Evolutionary conservation across 1,140 invertebrate species (phyloP), one percentile per base, ranked within the genome.

Genomic region (Halotydeus destructor): DNA sequence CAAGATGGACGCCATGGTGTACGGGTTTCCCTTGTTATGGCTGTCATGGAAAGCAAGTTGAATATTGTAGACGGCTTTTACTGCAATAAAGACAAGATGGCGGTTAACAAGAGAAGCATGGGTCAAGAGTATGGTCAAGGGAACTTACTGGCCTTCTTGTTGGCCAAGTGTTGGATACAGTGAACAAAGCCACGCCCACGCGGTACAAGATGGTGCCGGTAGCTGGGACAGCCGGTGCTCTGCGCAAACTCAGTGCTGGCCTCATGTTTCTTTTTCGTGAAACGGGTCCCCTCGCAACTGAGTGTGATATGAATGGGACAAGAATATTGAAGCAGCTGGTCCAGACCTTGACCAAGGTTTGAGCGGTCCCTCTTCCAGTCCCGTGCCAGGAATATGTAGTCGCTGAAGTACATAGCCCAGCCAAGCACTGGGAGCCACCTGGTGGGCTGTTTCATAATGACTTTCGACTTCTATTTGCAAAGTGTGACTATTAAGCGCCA

Each of bases 231-330:
- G 48, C 81, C 79, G 49, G 81, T 79, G 52, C 85, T 72, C 52
- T 70, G 67, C 0, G 85, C 83, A 57, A 91, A 86, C 51, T 80
- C 78, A 52, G 82, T 65, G 47, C 83, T 85, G 0, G 75, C 76
- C 59, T 76, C 70, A 53, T 86, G 78, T 57, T 96, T 96, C 50
- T 74, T 70, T 39, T 69, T 59, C 0, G 84, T 93, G 50, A 86
- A 91, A 26, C 89, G 66, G 1, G 89, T 96, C 6, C 89, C 89
- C 64, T 96, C 89, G 5, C 83, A 78, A 55, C 83, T 89, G n/a
- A 94, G 57, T 24, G 91, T 56, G 45, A 93, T 60, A 78, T 80
- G 81, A 49, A 84, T 78, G 33, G 79, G 73, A 68, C 81, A 75
- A 11, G 79, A 77, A 67, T 89, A 88, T 48, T 82, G 74, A 38